Evolutionary conservation across 2,888 invertebrate species (phyloP).

Genomic region (Zeuzera pyrina): DNA sequence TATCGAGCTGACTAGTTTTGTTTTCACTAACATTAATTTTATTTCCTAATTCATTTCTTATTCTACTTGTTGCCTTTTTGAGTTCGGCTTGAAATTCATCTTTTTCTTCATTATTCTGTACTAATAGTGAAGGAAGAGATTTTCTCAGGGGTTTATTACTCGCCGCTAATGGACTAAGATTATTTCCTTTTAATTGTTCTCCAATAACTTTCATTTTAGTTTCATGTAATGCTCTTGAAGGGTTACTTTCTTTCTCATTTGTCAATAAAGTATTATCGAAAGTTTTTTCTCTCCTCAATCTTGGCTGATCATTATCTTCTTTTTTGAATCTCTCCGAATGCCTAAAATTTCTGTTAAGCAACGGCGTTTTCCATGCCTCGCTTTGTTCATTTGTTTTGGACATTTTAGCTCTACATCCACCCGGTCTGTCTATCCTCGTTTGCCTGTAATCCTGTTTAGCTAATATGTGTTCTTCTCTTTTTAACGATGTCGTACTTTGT

Average conservation of each 20-base stretch:
- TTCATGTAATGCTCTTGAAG: constrained; percentile 40
- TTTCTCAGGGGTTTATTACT: constrained; percentile 59
- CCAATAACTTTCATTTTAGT: constrained; percentile 44
- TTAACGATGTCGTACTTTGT: constrained; percentile 49
- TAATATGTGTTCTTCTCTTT: constrained; percentile 66
- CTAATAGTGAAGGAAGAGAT: constrained; percentile 70
- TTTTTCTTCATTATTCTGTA: constrained; percentile 66
- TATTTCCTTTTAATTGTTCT: constrained; percentile 43
- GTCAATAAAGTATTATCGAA: constrained; percentile 58
- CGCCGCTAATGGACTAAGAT: constrained; percentile 40
- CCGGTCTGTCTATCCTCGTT: constrained; percentile 60
- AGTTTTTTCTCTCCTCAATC: constrained; percentile 63
- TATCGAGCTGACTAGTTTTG: constrained; percentile 62
- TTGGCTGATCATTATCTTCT: constrained; percentile 45
- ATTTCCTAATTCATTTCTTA: constrained; percentile 62
- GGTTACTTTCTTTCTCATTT: constrained; percentile 42
- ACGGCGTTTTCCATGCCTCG: constrained; percentile 63
- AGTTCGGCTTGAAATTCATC: constrained; percentile 70
- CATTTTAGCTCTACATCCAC: constrained; percentile 63
- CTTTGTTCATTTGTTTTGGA: constrained; percentile 52
- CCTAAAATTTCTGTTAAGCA: constrained; percentile 60
- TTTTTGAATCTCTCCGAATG: constrained; percentile 64
- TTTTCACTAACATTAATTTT: constrained; percentile 60
- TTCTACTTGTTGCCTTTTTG: constrained; percentile 66
- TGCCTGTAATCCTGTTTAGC: constrained; percentile 62